phyloP scores from a whole-genome alignment of 2,888 invertebrate species.

The Myathropa florea region DNA sequence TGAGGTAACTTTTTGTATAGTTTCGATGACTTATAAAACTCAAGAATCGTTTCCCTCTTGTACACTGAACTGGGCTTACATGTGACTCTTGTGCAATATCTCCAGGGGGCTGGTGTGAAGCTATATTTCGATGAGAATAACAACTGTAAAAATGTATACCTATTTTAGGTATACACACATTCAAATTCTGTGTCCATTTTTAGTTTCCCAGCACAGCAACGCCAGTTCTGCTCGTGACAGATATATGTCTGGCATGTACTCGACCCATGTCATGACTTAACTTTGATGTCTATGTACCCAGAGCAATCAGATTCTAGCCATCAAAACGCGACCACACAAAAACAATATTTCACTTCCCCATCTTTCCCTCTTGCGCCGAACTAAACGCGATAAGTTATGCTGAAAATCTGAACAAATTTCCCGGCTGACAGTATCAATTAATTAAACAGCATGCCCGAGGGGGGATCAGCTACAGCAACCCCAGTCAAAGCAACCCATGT shows the following conservation, averaged over 20 bases:
- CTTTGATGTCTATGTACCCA: not conserved
- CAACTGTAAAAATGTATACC: no score
- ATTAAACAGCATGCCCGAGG: not conserved
- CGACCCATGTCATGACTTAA: not conserved
- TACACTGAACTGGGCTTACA: no score
- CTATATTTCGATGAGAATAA: no score
- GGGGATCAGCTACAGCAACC: not conserved
- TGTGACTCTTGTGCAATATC: no score
- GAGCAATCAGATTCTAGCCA: not conserved
- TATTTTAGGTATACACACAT: no score
- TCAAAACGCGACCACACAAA: not conserved
- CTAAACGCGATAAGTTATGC: not conserved
- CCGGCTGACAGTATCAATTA: slow-evolving; percentile 17
- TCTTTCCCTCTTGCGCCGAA: not conserved
- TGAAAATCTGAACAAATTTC: slow-evolving; percentile 6
- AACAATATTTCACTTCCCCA: not conserved
- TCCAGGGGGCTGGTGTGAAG: no score
- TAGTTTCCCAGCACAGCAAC: not conserved
- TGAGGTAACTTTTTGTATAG: no score
- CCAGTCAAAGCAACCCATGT: not conserved
- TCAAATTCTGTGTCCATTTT: no score
- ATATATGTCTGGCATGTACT: not conserved
- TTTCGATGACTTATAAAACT: no score
- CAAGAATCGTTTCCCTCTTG: no score
- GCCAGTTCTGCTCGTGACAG: not conserved